Evolutionary conservation across 1,140 invertebrate genomes (phyloP).

Genomic region (Philaenus spumarius): DNA sequence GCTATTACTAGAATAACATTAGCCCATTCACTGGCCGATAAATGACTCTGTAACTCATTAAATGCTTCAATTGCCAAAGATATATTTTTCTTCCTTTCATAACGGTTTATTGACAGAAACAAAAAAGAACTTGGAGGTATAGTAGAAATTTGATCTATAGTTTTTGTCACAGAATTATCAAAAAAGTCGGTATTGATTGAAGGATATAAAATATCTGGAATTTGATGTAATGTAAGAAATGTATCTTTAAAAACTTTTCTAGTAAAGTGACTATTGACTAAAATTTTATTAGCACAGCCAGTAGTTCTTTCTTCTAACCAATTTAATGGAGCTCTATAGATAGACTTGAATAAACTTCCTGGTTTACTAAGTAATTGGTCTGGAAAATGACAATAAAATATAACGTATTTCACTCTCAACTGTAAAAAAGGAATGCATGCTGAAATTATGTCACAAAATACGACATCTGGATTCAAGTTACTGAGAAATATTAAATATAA

Average conservation of each 20-base stretch:
- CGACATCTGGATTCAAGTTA: constrained; percentile 62
- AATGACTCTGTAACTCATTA: constrained; percentile 50
- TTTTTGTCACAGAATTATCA: constrained; percentile 48
- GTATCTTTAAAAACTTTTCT: constrained; percentile 75
- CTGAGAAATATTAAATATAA: constrained; percentile 48
- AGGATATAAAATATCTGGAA: constrained; percentile 86
- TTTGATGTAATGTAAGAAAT: constrained; percentile 60
- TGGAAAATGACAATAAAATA: constrained; percentile 99
- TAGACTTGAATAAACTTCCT: constrained; percentile 58
- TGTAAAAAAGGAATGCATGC: constrained; percentile 77
- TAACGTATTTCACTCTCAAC: constrained; percentile 54
- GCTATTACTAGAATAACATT: constrained; percentile 83
- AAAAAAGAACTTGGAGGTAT: constrained; percentile 49
- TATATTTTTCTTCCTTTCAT: constrained; percentile 95
- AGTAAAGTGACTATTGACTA: constrained; percentile 95
- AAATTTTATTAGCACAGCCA: constrained; percentile 71
- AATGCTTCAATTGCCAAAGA: constrained; percentile 75
- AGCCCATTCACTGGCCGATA: constrained; percentile 49
- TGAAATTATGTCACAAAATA: constrained; percentile 91
- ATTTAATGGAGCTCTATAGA: constrained; percentile 87
- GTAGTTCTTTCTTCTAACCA: constrained; percentile 89
- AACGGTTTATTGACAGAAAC: constrained; percentile 94
- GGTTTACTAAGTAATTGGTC: constrained; percentile 78
- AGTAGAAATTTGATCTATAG: constrained; percentile 41
- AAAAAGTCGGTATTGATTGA: constrained; percentile 80